Evolutionary conservation across 2,888 invertebrate species (phyloP), one percentile per base, ranked within the genome.

Genomic region (Sinohyriopsis cumingii): DNA sequence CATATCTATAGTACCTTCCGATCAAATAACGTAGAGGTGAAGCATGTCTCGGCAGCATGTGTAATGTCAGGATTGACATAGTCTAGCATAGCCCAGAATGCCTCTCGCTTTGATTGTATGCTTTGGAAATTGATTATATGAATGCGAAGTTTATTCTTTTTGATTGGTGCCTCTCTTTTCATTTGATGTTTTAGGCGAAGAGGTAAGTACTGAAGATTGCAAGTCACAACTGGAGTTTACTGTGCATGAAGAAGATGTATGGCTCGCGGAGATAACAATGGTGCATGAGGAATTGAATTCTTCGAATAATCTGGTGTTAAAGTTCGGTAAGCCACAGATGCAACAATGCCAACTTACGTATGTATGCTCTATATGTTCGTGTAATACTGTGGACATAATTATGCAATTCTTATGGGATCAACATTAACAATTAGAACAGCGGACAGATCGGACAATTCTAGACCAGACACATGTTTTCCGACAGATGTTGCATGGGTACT

Each of bases 81-180:
- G 18, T 71, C 71, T 53, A 74, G 65, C 33, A 71, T 53, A 33
- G 66, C 65, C 74, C 74, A 71, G 55, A 74, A 71, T 20, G 62
- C 61, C 61, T 71, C 68, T 33, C 55, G 65, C 62, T 74, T 74
- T 22, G 74, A 57, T n/a, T 64, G 53, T 15, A 66, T 67, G 45
- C 67, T 70, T 57, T 70, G 73, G 24, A 73, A 65, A 56, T 70
- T 73, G 15, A 70, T 62, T 9, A 55, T 22, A 2, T 68, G 59
- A n/a, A 69, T 61, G 9, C 69, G 63, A 22, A 71, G 55, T 28
- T 70, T 67, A 62, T 67, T 67, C 56, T 73, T 70, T 15, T 28
- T 1, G 28, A 45, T 55, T 15, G 68, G 68, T n/a, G 45, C 7
- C n/a, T 28, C 25, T 55, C 25, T 59, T 1, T 59, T 55, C 3